A percentile compares a stretch with the other conserved stretches of the same genome.
Conservation (phyloP, 2,888 invertebrate species). For the Melieria omissa region DNA sequence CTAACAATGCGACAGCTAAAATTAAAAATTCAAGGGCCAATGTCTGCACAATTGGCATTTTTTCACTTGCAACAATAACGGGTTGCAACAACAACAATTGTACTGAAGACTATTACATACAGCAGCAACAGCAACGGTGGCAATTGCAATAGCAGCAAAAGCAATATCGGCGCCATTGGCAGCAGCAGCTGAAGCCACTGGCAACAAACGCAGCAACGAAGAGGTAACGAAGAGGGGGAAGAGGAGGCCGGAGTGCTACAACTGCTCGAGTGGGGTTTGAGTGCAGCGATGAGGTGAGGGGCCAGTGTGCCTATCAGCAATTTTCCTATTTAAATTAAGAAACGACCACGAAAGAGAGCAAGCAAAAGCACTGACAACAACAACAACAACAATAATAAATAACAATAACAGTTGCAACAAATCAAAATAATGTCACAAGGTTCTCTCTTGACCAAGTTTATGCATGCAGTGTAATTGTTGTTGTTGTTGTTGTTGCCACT, state of each 20-base stretch:
- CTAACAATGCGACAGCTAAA: neutral
- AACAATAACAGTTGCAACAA: conserved; percentile 16
- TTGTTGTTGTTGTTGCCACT: conserved; percentile 12
- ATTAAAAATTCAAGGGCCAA: conserved; percentile 19
- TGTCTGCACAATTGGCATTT: neutral
- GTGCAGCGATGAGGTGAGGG: too few species aligned
- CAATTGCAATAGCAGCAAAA: conserved; percentile 20
- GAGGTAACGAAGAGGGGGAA: too few species aligned
- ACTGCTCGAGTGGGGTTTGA: too few species aligned
- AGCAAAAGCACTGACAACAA: conserved; percentile 20
- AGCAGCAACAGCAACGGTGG: conserved; percentile 8
- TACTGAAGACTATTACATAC: conserved; percentile 30
- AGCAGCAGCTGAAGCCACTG: conserved; percentile 20
- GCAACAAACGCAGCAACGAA: neutral
- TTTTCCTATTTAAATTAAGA: neutral
- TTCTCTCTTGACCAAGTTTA: conserved; percentile 52
- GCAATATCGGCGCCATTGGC: conserved; percentile 22
- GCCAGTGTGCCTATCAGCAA: neutral
- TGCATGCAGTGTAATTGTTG: conserved; percentile 18
- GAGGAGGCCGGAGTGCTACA: too few species aligned
- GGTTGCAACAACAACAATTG: too few species aligned
- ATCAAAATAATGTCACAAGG: conserved; percentile 50
- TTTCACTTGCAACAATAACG: too few species aligned
- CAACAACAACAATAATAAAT: conserved; percentile 20
- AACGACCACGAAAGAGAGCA: too few species aligned